Conservation (phyloP, 2,888 invertebrate genomes). For the Acanthosepion lycidas region DNA sequence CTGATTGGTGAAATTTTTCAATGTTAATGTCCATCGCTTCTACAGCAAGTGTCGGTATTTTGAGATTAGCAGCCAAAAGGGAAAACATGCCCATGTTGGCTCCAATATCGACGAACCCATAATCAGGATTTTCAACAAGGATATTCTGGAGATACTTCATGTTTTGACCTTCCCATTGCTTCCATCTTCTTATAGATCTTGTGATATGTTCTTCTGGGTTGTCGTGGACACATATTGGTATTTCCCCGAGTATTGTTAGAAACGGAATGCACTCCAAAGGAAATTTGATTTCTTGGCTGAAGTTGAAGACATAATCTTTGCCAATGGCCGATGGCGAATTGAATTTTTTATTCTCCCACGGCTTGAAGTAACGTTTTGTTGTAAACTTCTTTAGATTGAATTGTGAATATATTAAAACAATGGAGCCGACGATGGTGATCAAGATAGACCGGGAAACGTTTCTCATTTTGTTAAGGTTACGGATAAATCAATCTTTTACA, state of each 20-base stretch:
- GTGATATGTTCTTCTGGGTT: neutral
- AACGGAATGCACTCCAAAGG: neutral
- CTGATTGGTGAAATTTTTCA: neutral
- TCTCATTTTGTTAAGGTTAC: neutral
- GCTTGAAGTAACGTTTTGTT: too few relatives aligned
- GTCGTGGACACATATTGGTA: neutral
- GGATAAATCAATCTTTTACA: neutral
- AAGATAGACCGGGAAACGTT: neutral
- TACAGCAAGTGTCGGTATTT: neutral
- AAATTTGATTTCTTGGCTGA: neutral
- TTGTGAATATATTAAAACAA: too few relatives aligned
- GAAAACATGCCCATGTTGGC: neutral
- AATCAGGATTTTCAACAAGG: neutral
- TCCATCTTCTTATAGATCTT: fast-evolving
- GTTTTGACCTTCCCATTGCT: neutral
- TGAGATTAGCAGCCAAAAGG: neutral
- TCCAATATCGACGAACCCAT: neutral
- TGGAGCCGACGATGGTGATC: too few relatives aligned
- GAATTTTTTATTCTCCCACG: too few relatives aligned
- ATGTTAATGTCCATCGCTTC: neutral
- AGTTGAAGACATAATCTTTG: neutral
- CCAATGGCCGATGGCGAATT: neutral
- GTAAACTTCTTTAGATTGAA: neutral
- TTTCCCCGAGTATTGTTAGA: neutral
- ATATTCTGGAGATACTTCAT: neutral